Conservation (phyloP, 2,888 invertebrate genomes). For the Epirrita christyi region DNA sequence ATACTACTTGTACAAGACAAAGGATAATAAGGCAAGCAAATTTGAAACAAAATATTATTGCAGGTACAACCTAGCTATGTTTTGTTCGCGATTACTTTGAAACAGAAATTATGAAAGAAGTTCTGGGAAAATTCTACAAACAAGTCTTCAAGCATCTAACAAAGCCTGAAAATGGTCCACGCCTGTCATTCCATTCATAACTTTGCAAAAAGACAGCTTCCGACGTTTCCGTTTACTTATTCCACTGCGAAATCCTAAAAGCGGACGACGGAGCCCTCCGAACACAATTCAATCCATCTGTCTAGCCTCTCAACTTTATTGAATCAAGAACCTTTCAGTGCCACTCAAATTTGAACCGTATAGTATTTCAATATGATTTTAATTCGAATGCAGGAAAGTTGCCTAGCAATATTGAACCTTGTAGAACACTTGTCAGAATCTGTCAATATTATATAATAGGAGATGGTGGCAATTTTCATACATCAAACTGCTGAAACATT, state of each 20-base stretch:
- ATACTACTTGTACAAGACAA: no score
- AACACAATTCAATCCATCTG: constrained; percentile 55
- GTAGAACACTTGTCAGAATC: constrained; percentile 27
- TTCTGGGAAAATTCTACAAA: neutral
- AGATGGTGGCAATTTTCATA: constrained; percentile 3
- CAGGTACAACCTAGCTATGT: no score
- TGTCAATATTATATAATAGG: constrained; percentile 14
- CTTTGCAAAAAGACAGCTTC: constrained; percentile 23
- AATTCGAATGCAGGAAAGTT: constrained; percentile 35
- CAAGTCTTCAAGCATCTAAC: neutral
- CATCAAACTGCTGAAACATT: neutral
- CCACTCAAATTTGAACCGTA: constrained; percentile 47
- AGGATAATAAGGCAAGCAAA: no score
- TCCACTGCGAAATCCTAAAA: constrained; percentile 19
- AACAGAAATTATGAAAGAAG: constrained; percentile 1
- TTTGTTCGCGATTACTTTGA: neutral
- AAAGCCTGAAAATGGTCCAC: constrained; percentile 15
- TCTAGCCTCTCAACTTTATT: constrained; percentile 49
- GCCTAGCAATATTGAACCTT: constrained; percentile 19
- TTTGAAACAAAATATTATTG: no score
- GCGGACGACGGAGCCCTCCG: constrained; percentile 39
- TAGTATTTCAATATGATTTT: constrained; percentile 45
- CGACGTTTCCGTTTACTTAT: constrained; percentile 25
- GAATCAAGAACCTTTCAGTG: constrained; percentile 43
- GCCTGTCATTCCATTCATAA: constrained; percentile 22